These are phyloP conservation scores for Alouatta palliata DNA, from an alignment of 2,113 vertebrate species.

Conservation along the genomic window DNA sequence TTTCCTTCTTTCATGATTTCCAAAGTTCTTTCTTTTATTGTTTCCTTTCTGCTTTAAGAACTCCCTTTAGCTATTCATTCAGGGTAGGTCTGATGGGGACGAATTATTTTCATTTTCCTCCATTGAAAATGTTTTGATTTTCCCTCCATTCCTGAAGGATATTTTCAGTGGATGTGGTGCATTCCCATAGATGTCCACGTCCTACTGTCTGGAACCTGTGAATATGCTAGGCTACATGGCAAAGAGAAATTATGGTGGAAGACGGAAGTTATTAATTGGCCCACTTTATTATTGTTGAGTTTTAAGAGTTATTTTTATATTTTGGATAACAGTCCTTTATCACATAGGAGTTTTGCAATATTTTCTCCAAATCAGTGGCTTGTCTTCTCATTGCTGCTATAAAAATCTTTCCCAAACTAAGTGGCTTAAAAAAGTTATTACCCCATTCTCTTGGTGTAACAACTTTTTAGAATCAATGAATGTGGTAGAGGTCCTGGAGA, in stretches of 20 bases:
- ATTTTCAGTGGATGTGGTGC: neutral
- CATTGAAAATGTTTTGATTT: neutral
- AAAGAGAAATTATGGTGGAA: neutral
- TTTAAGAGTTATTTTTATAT: no score
- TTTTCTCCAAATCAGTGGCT: no score
- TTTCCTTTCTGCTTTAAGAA: neutral
- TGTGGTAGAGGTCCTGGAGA: no score
- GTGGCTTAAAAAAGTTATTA: no score
- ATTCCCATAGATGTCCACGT: neutral
- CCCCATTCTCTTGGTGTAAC: no score
- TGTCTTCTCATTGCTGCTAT: no score
- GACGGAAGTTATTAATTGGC: neutral
- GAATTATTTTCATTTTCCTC: neutral
- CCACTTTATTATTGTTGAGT: neutral
- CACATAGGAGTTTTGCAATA: no score
- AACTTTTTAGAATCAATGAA: no score
- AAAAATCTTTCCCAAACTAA: no score
- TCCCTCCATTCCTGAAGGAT: neutral
- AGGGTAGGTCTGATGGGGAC: neutral
- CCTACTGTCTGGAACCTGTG: neutral
- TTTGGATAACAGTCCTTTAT: no score
- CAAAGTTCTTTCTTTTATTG: neutral
- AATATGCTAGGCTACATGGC: neutral
- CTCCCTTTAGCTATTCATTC: neutral
- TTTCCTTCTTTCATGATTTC: neutral